A percentile compares a stretch with the other conserved stretches of the same genome.
Conservation (phyloP, 1,140 invertebrate genomes). For the Dufourea novaeangliae region DNA sequence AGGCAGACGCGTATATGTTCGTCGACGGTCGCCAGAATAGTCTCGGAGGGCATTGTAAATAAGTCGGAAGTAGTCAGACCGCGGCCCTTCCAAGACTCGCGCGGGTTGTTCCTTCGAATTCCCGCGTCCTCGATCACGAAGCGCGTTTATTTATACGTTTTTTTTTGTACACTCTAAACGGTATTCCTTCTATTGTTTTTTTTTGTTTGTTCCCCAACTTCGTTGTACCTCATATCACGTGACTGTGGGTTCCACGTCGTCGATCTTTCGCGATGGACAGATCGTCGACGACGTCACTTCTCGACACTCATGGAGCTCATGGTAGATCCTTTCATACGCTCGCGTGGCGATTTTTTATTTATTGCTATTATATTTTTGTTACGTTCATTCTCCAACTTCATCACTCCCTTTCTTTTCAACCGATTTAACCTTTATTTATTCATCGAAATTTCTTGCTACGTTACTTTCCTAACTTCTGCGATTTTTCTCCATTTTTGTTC, state of each 20-base stretch:
- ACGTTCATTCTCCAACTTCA: slow-evolving; percentile 47
- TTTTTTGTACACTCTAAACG: slow-evolving; percentile 9
- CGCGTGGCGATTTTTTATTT: slow-evolving; percentile 7
- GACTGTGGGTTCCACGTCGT: background rate
- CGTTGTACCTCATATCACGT: slow-evolving; percentile 25
- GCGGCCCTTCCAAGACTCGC: slow-evolving; percentile 67
- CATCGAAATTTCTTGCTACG: slow-evolving; percentile 52
- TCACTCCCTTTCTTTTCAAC: background rate
- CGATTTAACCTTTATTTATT: slow-evolving; percentile 65
- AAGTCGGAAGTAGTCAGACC: slow-evolving; percentile 68
- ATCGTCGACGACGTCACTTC: slow-evolving; percentile 22
- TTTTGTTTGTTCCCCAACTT: background rate
- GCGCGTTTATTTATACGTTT: slow-evolving; percentile 48
- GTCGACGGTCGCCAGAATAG: slow-evolving; percentile 56
- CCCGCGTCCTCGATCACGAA: slow-evolving; percentile 45
- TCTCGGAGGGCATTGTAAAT: slow-evolving; percentile 73
- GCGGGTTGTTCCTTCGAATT: slow-evolving; percentile 35
- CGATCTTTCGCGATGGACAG: slow-evolving; percentile 2
- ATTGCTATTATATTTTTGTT: slow-evolving; percentile 1
- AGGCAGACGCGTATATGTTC: slow-evolving; percentile 25
- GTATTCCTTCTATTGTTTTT: background rate
- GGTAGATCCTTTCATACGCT: slow-evolving; percentile 1
- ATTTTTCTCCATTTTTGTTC: background rate
- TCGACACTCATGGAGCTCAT: slow-evolving; percentile 24
- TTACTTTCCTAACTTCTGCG: background rate